Evolutionary conservation across 2,888 invertebrate species (phyloP).

Genomic region (Drosophila cognata): DNA sequence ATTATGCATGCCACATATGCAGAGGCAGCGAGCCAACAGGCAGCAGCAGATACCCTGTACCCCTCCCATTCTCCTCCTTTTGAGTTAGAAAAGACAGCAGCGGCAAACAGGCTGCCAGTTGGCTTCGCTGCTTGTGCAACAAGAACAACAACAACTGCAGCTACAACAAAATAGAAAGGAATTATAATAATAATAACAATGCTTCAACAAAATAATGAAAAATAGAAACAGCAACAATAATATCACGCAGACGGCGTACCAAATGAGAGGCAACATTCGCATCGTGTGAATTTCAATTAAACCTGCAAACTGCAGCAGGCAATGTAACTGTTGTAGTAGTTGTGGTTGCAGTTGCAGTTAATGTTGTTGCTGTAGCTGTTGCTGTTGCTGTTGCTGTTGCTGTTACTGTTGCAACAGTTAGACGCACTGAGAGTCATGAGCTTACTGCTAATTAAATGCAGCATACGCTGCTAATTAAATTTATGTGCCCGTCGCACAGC

Average conservation of each 20-base stretch:
- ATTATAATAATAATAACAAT: constrained; percentile 77
- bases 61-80: constrained; percentile 1
- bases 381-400: constrained; percentile 1
- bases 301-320: constrained; percentile 36
- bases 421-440: constrained; percentile 62
- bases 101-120: constrained; percentile 47
- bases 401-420: constrained; percentile 52
- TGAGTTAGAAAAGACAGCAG: constrained; percentile 51
- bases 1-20: constrained; percentile 79
- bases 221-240: constrained; percentile 39
- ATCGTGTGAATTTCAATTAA: constrained; percentile 83
- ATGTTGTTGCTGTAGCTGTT: constrained; percentile 9
- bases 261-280: constrained; percentile 72
- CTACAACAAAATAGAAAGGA: constrained; percentile 62
- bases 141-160: constrained; percentile 28
- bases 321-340: constrained; percentile 20
- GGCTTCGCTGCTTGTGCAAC: constrained; percentile 62
- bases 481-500: constrained; percentile 77
- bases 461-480: constrained; percentile 78
- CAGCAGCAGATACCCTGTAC: background rate
- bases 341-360: background rate
- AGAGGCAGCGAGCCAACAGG: constrained; percentile 35
- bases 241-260: constrained; percentile 71
- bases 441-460: constrained; percentile 68
- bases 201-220: constrained; percentile 61